These are phyloP conservation scores for Trachelus tabidus DNA, from an alignment of 2,888 invertebrate species.

Conservation along the genomic window DNA sequence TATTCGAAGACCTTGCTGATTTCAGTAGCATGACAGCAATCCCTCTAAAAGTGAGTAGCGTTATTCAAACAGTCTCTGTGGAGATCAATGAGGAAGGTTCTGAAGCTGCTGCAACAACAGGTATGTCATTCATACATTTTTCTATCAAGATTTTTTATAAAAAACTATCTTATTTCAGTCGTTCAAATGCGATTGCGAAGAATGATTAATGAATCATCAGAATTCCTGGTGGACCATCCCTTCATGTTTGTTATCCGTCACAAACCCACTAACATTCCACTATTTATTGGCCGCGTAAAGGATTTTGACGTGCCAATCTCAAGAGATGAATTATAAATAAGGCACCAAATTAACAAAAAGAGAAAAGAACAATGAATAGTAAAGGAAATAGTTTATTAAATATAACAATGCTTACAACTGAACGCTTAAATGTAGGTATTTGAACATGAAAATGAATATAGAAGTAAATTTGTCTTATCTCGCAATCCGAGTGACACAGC, in stretches of 20 bases:
- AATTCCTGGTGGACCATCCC: conserved; percentile 62
- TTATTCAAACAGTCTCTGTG: conserved; percentile 70
- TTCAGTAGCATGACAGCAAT: conserved; percentile 62
- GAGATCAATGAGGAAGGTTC: conserved; percentile 71
- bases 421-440: too few relatives aligned
- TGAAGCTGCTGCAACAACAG: conserved; percentile 71
- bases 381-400: too few relatives aligned
- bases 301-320: conserved; percentile 35
- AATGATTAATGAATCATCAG: conserved; percentile 34
- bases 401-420: too few relatives aligned
- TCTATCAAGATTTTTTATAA: conserved; percentile 6
- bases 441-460: too few relatives aligned
- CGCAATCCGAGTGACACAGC: too few relatives aligned
- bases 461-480: too few relatives aligned
- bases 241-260: conserved; percentile 60
- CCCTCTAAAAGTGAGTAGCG: conserved; percentile 63
- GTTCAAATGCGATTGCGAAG: conserved; percentile 45
- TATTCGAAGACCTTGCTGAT: conserved; percentile 64
- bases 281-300: conserved; percentile 55
- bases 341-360: too few relatives aligned
- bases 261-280: conserved; percentile 46
- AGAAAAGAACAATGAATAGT: too few relatives aligned
- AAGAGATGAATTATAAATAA: conserved; percentile 54
- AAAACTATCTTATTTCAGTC: conserved; percentile 33
- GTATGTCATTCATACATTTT: conserved; percentile 43